Conservation (phyloP, 1,140 invertebrate genomes). For the Sitophilus oryzae region DNA sequence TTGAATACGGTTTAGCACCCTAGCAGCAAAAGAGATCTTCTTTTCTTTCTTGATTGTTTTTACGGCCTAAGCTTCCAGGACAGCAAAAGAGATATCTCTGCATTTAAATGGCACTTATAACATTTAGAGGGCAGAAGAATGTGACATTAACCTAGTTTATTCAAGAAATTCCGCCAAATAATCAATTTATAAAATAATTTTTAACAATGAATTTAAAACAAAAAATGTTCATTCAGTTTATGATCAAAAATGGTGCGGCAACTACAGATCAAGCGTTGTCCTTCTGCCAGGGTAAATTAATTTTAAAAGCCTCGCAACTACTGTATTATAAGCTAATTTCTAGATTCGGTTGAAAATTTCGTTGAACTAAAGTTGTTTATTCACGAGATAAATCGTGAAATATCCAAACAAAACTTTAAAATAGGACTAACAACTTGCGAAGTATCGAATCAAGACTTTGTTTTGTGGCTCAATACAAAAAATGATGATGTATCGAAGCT, state of each 20-base stretch:
- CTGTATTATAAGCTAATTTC: constrained; percentile 2
- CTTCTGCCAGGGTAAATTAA: constrained; percentile 21
- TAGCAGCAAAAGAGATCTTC: too few species aligned
- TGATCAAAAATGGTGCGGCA: constrained; percentile 29
- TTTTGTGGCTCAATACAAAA: constrained; percentile 32
- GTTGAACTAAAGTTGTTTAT: constrained; percentile 25
- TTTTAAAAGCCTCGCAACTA: constrained; percentile 13
- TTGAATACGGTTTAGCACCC: too few species aligned
- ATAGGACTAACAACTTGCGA: constrained; percentile 31
- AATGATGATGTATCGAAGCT: constrained; percentile 31
- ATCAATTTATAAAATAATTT: too few species aligned
- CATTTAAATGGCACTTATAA: too few species aligned
- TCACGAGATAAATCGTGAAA: constrained; percentile 30
- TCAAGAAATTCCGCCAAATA: too few species aligned
- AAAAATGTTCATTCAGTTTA: constrained; percentile 31
- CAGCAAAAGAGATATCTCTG: too few species aligned
- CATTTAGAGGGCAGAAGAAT: too few species aligned
- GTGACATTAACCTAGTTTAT: too few species aligned
- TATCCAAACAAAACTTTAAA: constrained; percentile 31
- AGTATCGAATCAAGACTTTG: constrained; percentile 27
- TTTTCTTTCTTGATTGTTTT: too few species aligned
- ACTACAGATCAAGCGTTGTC: constrained; percentile 26
- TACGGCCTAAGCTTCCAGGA: too few species aligned
- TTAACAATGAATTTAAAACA: constrained; percentile 24
- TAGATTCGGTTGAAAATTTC: constrained; percentile 16